Evolutionary conservation across 1,140 invertebrate genomes (phyloP).

Genomic region (Euura saliciscinereae): DNA sequence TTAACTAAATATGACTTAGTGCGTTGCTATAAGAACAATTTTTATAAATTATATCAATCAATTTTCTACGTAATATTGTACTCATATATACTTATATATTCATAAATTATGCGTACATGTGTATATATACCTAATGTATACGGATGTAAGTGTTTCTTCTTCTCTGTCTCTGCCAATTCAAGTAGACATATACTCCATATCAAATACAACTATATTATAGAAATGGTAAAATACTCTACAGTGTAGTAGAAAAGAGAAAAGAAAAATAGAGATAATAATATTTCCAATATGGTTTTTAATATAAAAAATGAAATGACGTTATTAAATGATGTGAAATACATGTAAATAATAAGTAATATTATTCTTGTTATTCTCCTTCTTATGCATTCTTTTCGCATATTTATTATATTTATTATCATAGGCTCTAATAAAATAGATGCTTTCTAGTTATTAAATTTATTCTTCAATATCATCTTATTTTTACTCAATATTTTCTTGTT

Average conservation of each 20-base stretch:
- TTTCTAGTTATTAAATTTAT: constrained; percentile 1
- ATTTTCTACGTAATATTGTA: not conserved
- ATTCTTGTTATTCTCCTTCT: not conserved
- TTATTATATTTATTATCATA: too few species aligned
- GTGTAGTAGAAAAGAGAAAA: not conserved
- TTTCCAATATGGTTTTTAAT: constrained; percentile 16
- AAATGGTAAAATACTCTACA: not conserved
- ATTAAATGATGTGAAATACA: not conserved
- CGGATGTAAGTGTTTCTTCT: too few species aligned
- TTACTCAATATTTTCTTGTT: not conserved
- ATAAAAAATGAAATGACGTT: constrained; percentile 20
- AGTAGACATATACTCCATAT: too few species aligned
- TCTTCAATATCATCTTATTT: not conserved
- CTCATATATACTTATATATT: not conserved
- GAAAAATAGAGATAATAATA: not conserved
- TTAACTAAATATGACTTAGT: constrained; percentile 12
- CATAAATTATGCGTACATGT: not conserved
- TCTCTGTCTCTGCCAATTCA: too few species aligned
- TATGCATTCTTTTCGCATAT: too few species aligned
- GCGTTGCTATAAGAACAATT: constrained; percentile 18
- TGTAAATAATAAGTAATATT: not conserved
- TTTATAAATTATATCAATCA: constrained; percentile 4
- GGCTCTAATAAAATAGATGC: constrained; percentile 5
- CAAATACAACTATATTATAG: not conserved
- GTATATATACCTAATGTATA: too few species aligned